Base-by-base conservation (phyloP, 2,797 vertebrate species). In the Rhadinocentrus ornatus region DNA sequence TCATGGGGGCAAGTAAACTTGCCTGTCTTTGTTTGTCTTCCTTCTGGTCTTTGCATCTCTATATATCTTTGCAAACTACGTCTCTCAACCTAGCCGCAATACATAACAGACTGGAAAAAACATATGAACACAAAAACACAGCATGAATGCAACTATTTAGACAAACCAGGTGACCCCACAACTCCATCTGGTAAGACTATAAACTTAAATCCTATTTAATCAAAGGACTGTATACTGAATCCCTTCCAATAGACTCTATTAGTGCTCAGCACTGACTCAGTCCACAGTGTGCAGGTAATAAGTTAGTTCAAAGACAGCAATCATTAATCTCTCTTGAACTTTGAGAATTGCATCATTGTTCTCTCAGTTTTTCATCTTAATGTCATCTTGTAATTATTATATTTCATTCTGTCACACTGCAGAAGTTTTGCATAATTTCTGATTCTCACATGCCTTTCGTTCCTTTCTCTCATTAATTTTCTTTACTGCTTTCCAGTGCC, bases 151-250 rank as follows among this genome's bases (percentile, higher is more conserved):
- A 65, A 55, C 65, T 65, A 39, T 82, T 82, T 26, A 77, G 65
- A 85, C 66, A 71, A 81, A 86, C 80, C 75, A 76, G 64, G 71
- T 66, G 79, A 81, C 80, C 78, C 62, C 15, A 4, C 29, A 16
- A 66, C 70, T 66, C 61, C 73, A 68, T 84, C 68, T 85, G 78
- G 37, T 66, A 18, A 1, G 39, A 41, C 75, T 74, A 29, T 61
- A 64, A 70, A 67, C 41, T 16, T 39, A 52, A 66, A 70, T 73
- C 53, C 37, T 11, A 4, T 70, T 69, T 53, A 73, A 66, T 76
- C 55, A 62, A 76, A 80, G 59, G 13, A 18, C 20, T 4, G 1
- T 32, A 13, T 35, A 13, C 24, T 6, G 32, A 63, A 54, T 57
- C 27, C 50, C 53, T 57, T 60, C 29, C 4, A 31, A 44, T 56